Percentiles rank a stretch among this genome's conserved stretches.
These are phyloP conservation scores for Epinephelus moara DNA, from an alignment of 2,113 vertebrate species.

Conservation along the genomic window DNA sequence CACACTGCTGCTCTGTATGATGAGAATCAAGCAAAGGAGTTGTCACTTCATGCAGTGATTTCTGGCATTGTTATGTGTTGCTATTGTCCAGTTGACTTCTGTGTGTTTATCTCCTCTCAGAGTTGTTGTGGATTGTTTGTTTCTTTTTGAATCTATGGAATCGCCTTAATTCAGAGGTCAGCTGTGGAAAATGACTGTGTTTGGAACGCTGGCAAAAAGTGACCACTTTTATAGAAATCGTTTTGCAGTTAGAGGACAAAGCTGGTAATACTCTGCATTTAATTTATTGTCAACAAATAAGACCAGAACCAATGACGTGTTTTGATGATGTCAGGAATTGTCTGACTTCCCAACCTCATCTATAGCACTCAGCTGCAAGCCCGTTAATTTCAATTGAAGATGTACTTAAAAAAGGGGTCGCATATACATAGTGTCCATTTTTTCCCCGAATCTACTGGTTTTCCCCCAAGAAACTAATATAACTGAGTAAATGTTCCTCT, in stretches of 20 bases:
- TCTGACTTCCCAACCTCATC: neutral
- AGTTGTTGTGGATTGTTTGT: slow-evolving; percentile 48
- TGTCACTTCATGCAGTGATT: slow-evolving; percentile 4
- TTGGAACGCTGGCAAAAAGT: neutral
- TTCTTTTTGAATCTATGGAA: slow-evolving; percentile 51
- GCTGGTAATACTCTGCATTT: neutral
- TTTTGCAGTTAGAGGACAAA: slow-evolving; percentile 11
- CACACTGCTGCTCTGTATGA: slow-evolving; percentile 15
- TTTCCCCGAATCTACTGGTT: neutral
- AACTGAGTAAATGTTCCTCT: too few relatives aligned
- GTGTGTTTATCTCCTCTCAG: slow-evolving; percentile 40
- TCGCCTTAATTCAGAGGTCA: slow-evolving; percentile 68
- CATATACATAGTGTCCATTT: neutral
- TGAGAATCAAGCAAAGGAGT: slow-evolving; percentile 5
- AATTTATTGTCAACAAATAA: slow-evolving; percentile 13
- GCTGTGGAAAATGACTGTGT: slow-evolving; percentile 9
- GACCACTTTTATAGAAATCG: neutral
- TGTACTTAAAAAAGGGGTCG: neutral
- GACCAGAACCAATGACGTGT: slow-evolving; percentile 1
- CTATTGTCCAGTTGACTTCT: slow-evolving; percentile 47
- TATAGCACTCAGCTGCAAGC: neutral
- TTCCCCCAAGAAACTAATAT: too few relatives aligned
- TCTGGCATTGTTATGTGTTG: slow-evolving; percentile 55
- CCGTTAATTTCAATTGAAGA: neutral
- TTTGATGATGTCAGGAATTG: neutral